Conservation (phyloP, 2,113 vertebrate genomes). For the Microcebus griseorufus region DNA sequence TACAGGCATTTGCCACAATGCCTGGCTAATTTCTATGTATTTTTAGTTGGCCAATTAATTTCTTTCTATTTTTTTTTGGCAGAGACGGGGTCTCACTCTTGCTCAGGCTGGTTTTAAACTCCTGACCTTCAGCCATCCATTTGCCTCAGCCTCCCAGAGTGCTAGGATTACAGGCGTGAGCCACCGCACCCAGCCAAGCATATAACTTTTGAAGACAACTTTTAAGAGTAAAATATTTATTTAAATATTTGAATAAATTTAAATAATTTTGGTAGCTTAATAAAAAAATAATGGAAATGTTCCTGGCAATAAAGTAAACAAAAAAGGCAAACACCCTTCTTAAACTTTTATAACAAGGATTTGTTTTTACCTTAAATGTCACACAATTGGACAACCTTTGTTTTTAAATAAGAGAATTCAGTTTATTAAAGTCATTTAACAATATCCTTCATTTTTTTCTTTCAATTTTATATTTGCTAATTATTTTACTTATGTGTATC, state of each 20-base stretch:
- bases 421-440: constrained; percentile 8
- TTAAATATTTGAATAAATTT: neutral
- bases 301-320: neutral
- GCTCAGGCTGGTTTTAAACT: too few relatives aligned
- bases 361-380: neutral
- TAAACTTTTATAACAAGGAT: neutral
- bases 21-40: too few relatives aligned
- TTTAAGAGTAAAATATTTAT: neutral
- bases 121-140: too few relatives aligned
- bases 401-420: constrained; percentile 18
- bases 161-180: too few relatives aligned
- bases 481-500: neutral
- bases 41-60: too few relatives aligned
- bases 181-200: neutral
- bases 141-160: too few relatives aligned
- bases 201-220: neutral
- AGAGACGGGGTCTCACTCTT: too few relatives aligned
- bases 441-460: neutral
- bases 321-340: neutral
- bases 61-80: too few relatives aligned
- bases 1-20: too few relatives aligned
- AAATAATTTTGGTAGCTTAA: neutral
- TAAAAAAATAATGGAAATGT: neutral
- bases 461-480: constrained; percentile 11
- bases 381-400: neutral